Evolutionary conservation across 2,888 invertebrate genomes (phyloP).

Genomic region (Tenthredo amoena): DNA sequence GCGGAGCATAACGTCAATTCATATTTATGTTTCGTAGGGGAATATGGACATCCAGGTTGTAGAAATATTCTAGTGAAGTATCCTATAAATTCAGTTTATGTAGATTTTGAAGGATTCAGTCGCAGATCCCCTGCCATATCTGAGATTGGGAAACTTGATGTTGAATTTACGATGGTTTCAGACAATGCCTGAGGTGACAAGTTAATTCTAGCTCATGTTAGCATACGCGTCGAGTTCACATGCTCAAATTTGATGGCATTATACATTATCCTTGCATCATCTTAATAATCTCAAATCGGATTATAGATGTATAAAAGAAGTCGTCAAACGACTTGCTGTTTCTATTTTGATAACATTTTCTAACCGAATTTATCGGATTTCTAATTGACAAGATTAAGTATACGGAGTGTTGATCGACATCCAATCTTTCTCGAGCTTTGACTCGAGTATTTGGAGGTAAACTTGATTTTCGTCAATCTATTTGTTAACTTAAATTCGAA

Average conservation of each 20-base stretch:
- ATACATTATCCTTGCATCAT: neutral
- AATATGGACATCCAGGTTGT: conserved; percentile 24
- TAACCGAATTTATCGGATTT: neutral
- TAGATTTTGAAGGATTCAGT: neutral
- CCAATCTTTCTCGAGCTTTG: neutral
- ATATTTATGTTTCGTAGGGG: neutral
- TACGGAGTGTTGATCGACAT: neutral
- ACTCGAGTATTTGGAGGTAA: neutral
- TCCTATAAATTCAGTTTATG: conserved; percentile 28
- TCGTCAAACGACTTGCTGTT: neutral
- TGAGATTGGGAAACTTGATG: conserved; percentile 15
- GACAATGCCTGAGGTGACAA: neutral
- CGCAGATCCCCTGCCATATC: neutral
- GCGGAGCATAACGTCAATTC: neutral
- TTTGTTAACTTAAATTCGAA: neutral
- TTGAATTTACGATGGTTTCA: conserved; percentile 16
- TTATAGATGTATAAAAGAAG: neutral
- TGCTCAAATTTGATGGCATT: neutral
- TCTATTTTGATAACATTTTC: neutral
- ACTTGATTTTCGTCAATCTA: neutral
- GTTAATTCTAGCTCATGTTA: neutral
- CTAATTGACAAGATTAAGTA: neutral
- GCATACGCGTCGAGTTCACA: neutral
- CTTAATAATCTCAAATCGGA: neutral
- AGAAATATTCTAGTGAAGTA: conserved; percentile 6